Conservation (phyloP, 2,113 vertebrate genomes). For the Oceanites oceanicus region DNA sequence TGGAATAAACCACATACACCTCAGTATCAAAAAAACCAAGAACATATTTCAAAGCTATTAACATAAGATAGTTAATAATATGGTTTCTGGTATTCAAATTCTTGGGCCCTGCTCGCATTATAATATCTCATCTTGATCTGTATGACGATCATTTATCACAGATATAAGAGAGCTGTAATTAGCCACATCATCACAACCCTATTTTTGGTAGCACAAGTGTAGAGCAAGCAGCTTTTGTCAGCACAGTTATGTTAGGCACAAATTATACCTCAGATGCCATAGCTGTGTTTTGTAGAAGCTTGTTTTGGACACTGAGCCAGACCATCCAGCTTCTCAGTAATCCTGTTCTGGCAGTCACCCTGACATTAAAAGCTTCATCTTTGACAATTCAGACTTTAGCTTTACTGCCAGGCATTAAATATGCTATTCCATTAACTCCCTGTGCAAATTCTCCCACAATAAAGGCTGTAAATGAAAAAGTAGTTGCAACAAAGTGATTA, state of each 20-base stretch:
- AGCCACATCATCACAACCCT: neutral
- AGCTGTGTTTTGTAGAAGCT: neutral
- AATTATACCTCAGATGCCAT: neutral
- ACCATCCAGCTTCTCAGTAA: conserved; percentile 1
- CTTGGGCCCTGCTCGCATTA: neutral
- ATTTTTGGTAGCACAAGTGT: neutral
- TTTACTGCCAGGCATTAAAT: neutral
- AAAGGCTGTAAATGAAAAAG: neutral
- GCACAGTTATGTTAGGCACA: neutral
- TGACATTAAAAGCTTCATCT: conserved; percentile 4
- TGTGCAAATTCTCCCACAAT: neutral
- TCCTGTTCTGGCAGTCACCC: neutral
- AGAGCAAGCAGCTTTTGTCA: neutral
- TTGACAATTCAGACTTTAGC: neutral
- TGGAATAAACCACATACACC: neutral
- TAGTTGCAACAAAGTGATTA: neutral
- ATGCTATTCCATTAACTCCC: neutral
- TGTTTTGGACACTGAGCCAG: neutral
- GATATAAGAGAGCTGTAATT: neutral
- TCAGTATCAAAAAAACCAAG: neutral
- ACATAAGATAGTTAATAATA: neutral
- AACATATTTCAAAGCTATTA: neutral
- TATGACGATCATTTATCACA: neutral
- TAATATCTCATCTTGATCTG: neutral
- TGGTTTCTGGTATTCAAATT: neutral